Evolutionary conservation across 1,140 invertebrate genomes (phyloP), one percentile per base, ranked within the genome.

Genomic region (Solen grandis): DNA sequence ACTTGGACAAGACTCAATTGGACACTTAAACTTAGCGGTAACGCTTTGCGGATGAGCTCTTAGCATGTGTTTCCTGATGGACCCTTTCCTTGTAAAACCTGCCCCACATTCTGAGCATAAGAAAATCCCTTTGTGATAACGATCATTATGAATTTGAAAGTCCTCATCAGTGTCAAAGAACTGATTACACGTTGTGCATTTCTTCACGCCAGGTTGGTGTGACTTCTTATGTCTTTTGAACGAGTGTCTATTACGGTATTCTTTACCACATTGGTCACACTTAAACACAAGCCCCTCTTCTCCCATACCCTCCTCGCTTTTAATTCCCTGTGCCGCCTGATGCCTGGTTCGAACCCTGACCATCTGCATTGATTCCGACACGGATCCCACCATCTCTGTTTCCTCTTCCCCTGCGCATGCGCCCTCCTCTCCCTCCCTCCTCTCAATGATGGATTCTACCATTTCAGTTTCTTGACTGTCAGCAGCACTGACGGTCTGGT

Each of bases 241-340:
- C 10, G 50, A 70, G 3, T 25, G 38, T 57, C n/a, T 33, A 13
- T 33, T 22, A 2, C 29, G 2, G 35, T 70, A 70, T 5, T 36
- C 50, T 57, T 55, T 70, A 4, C 52, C 52, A 36, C 68, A 70
- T 5, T 55, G 50, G 25, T 70, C 46, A 35, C 68, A 70, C 1
- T n/a, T n/a, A n/a, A n/a, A n/a, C n/a, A n/a, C n/a, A n/a, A n/a
- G n/a, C n/a, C n/a, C n/a, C n/a, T n/a, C n/a, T n/a, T n/a, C n/a
- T n/a, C n/a, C n/a, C n/a, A n/a, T n/a, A n/a, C n/a, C n/a, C n/a
- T n/a, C n/a, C n/a, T n/a, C n/a, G n/a, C n/a, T n/a, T n/a, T n/a
- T n/a, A n/a, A n/a, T n/a, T n/a, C n/a, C n/a, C n/a, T n/a, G n/a
- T n/a, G n/a, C n/a, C n/a, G n/a, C n/a, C n/a, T n/a, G n/a, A n/a